These are phyloP conservation scores for Vultur gryphus DNA, from an alignment of 2,797 vertebrate species.

Conservation along the genomic window DNA sequence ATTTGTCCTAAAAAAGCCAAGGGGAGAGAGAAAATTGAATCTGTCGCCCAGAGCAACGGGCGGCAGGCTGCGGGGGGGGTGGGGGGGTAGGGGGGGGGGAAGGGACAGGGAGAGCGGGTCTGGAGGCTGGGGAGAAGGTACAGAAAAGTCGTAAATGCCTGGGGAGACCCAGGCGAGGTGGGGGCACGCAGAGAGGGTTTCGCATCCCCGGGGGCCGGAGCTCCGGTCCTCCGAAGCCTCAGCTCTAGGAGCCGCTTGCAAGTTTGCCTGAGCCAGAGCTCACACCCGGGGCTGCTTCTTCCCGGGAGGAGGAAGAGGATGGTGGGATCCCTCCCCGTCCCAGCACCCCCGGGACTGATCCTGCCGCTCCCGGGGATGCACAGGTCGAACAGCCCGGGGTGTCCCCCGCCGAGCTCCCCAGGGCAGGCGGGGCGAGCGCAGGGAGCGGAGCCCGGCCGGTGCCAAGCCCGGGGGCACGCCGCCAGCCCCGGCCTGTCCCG, in stretches of 20 bases:
- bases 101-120: not conserved
- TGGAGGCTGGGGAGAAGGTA: not conserved
- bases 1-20: conserved; percentile 77
- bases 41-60: conserved; percentile 65
- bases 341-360: not conserved
- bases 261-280: not conserved
- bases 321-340: too few species aligned
- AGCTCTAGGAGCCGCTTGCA: not conserved
- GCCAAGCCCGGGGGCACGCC: not conserved
- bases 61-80: not conserved
- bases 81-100: not conserved
- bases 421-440: not conserved
- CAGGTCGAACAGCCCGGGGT: fast-evolving
- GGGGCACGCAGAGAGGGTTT: not conserved
- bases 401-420: not conserved
- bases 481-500: not conserved
- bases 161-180: not conserved
- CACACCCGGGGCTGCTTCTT: too few species aligned
- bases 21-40: conserved; percentile 71
- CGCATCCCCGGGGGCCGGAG: not conserved
- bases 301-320: not conserved
- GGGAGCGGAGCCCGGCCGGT: not conserved
- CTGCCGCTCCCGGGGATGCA: not conserved
- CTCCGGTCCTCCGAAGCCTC: not conserved
- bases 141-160: not conserved